Percentiles rank a stretch among this genome's conserved stretches.
Evolutionary conservation across 2,113 vertebrate genomes (phyloP).

Genomic region (Acrocephalus kingi): DNA sequence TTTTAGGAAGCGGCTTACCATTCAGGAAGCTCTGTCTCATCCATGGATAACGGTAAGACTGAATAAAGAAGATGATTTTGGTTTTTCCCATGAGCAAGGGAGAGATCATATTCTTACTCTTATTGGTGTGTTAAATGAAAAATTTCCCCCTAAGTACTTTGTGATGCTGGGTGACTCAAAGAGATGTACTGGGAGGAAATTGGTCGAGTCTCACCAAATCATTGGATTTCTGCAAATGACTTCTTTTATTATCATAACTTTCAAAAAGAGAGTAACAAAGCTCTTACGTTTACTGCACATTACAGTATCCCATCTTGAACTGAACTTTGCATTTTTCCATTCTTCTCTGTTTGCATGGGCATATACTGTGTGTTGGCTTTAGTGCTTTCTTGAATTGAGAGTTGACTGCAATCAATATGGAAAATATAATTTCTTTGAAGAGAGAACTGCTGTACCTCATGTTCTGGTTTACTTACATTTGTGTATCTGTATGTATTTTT

Average conservation of each 20-base stretch:
- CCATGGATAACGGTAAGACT: constrained; percentile 93
- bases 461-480: neutral
- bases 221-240: neutral
- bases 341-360: neutral
- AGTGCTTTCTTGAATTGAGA: neutral
- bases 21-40: constrained; percentile 89
- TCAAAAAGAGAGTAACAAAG: neutral
- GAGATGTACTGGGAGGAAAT: neutral
- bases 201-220: neutral
- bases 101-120: neutral
- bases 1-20: constrained; percentile 89
- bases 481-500: neutral
- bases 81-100: neutral
- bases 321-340: neutral
- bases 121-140: neutral
- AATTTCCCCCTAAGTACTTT: neutral
- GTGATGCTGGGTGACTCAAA: neutral
- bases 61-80: neutral
- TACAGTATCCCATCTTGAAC: neutral
- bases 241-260: neutral
- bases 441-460: neutral
- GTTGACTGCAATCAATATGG: neutral
- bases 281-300: neutral
- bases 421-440: neutral
- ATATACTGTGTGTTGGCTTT: neutral